Percentiles rank a stretch among this genome's conserved stretches.
Conservation (phyloP, 1,140 invertebrate species). For the Maconellicoccus hirsutus region DNA sequence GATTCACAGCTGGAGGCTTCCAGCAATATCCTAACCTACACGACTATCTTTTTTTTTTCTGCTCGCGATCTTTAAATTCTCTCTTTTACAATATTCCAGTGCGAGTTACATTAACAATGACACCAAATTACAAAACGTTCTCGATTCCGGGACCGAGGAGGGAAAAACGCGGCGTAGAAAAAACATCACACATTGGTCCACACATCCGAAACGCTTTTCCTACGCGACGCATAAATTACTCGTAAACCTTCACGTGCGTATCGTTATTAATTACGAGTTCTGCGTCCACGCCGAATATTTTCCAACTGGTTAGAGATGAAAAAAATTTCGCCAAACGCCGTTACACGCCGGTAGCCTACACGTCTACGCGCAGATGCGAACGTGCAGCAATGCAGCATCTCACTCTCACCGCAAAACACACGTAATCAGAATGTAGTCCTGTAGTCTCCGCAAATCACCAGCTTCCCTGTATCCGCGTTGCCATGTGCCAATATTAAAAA, state of each 20-base stretch:
- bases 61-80: background rate
- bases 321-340: background rate
- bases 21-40: slow-evolving; percentile 16
- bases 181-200: too few species aligned
- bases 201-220: too few species aligned
- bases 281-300: background rate
- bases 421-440: background rate
- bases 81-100: background rate
- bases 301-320: background rate
- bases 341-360: background rate
- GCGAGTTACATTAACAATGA: background rate
- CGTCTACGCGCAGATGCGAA: background rate
- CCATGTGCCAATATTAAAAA: background rate
- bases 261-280: background rate
- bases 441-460: background rate
- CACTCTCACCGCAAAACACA: background rate
- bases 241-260: background rate
- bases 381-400: background rate
- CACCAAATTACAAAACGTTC: background rate
- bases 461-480: too few species aligned
- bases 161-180: too few species aligned
- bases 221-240: too few species aligned
- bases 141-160: too few species aligned
- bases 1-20: slow-evolving; percentile 19
- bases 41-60: background rate